A percentile compares a stretch with the other conserved stretches of the same genome.
Conservation (phyloP, 2,113 vertebrate species). For the Meriones unguiculatus region DNA sequence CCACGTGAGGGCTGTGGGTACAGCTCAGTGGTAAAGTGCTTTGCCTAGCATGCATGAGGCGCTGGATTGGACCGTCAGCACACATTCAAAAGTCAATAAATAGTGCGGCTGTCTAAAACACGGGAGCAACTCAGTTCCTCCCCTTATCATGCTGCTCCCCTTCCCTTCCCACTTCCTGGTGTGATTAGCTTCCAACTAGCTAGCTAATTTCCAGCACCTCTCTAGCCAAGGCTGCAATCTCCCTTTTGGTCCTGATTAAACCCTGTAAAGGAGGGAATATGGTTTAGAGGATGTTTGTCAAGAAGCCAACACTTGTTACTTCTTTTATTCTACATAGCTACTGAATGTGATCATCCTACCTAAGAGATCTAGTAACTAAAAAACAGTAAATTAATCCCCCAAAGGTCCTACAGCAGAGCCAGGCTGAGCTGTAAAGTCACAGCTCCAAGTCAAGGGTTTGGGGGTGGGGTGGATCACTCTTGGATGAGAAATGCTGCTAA, state of each 20-base stretch:
- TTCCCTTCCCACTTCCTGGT: not conserved
- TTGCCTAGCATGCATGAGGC: not conserved
- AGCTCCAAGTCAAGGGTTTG: not conserved
- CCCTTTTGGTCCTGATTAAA: not conserved
- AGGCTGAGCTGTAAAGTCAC: not conserved
- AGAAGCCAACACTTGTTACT: not conserved
- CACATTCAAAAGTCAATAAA: not conserved
- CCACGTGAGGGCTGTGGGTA: not conserved
- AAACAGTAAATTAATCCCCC: not conserved
- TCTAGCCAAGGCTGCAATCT: not conserved
- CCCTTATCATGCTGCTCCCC: not conserved
- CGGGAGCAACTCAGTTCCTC: not conserved
- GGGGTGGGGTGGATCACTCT: not conserved
- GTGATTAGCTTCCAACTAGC: not conserved
- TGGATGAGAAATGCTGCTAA: not conserved
- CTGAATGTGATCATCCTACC: not conserved
- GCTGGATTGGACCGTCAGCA: not conserved
- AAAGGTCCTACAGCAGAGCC: not conserved
- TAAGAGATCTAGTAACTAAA: not conserved
- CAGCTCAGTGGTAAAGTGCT: not conserved
- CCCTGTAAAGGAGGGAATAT: not conserved
- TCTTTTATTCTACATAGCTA: not conserved
- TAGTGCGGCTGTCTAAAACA: not conserved
- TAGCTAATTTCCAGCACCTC: not conserved
- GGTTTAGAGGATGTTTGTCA: not conserved